Evolutionary conservation across 2,888 invertebrate genomes (phyloP).

Genomic region (Linyphia triangularis): DNA sequence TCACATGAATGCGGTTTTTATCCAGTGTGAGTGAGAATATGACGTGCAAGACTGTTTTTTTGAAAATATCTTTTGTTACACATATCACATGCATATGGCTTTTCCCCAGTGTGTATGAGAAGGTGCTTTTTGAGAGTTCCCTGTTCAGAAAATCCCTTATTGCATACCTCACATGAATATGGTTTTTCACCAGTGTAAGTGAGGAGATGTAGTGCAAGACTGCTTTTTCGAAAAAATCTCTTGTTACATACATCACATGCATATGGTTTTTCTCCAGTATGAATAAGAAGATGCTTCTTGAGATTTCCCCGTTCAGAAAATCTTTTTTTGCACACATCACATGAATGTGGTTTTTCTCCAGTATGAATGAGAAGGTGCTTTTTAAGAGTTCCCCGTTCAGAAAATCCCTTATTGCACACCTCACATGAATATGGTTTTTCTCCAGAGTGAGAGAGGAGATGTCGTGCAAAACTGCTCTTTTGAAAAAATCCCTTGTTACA

Average conservation of each 20-base stretch:
- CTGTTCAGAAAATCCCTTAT: background rate
- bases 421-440: too few species aligned
- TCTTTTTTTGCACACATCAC: too few species aligned
- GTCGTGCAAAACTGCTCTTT: too few species aligned
- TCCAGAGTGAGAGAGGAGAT: too few species aligned
- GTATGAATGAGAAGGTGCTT: too few species aligned
- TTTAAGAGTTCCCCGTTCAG: too few species aligned
- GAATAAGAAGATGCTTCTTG: background rate
- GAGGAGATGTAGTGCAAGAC: background rate
- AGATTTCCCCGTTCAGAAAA: background rate
- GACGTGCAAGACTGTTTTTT: background rate
- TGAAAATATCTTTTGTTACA: background rate
- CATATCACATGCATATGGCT: background rate
- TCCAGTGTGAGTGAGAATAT: background rate
- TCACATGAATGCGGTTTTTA: background rate
- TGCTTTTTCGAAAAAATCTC: background rate
- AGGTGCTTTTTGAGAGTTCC: too few species aligned
- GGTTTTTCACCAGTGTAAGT: background rate
- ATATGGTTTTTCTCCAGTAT: background rate
- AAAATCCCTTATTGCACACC: too few species aligned
- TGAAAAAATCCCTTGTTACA: too few species aligned
- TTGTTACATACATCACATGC: slow-evolving; percentile 2
- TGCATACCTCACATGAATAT: background rate
- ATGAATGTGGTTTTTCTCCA: too few species aligned
- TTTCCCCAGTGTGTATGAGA: background rate